A percentile compares a stretch with the other conserved stretches of the same genome.
These are phyloP conservation scores for Orestias chungarensis DNA, from an alignment of 2,797 vertebrate species.

Conservation along the genomic window DNA sequence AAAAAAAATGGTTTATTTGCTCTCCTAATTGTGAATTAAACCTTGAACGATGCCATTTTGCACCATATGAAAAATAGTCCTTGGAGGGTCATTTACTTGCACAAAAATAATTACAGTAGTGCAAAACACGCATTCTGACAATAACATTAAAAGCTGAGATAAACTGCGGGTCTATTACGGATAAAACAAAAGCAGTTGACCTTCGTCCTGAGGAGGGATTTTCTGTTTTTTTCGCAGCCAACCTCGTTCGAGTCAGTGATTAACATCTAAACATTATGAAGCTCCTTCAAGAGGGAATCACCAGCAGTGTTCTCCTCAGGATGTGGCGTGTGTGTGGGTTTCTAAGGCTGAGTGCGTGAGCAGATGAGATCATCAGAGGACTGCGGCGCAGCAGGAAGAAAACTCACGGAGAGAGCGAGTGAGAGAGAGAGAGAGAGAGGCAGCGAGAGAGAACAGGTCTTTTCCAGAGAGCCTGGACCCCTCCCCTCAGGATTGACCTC, in stretches of 20 bases:
- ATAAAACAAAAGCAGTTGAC: neutral
- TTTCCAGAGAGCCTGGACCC: conserved; percentile 61
- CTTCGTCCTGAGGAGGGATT: neutral
- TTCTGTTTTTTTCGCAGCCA: neutral
- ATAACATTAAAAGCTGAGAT: neutral
- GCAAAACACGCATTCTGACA: neutral
- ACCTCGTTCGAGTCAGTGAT: conserved; percentile 1
- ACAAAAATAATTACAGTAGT: conserved; percentile 4
- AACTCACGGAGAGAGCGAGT: conserved; percentile 12
- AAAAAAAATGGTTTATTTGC: neutral
- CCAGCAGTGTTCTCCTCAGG: conserved; percentile 49
- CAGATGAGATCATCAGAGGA: conserved; percentile 59
- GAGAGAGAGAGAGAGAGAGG: conserved; percentile 6
- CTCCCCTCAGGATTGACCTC: conserved; percentile 63
- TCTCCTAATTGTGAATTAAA: neutral
- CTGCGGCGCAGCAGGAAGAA: conserved; percentile 39
- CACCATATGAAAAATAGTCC: neutral
- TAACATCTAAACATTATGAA: conserved; percentile 2
- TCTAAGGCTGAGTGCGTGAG: conserved; percentile 27
- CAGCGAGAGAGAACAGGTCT: conserved; percentile 47
- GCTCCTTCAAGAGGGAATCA: conserved; percentile 61
- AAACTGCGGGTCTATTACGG: neutral
- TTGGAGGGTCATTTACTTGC: neutral
- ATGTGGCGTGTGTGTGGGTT: conserved; percentile 34
- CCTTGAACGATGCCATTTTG: neutral